Percentiles rank a stretch among this genome's conserved stretches.
Evolutionary conservation across 2,888 invertebrate genomes (phyloP).

Genomic region (Xanthia icteritia): DNA sequence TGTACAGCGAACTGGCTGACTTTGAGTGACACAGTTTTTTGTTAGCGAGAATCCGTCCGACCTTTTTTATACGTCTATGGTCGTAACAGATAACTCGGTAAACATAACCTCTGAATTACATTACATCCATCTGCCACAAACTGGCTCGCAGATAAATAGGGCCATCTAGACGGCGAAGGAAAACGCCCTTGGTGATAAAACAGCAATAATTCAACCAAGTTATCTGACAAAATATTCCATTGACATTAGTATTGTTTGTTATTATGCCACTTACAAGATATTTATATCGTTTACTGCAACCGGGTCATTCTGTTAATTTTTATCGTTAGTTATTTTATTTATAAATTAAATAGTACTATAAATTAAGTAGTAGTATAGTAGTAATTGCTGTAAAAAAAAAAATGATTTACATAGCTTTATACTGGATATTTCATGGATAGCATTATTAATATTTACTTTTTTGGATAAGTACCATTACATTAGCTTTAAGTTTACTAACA

Average conservation of each 20-base stretch:
- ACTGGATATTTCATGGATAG: too few species aligned
- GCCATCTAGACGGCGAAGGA: conserved; percentile 18
- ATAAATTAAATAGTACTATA: not conserved
- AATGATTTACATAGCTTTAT: too few species aligned
- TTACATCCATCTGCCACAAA: conserved; percentile 4
- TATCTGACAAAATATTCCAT: conserved; percentile 60
- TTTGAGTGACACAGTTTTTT: too few species aligned
- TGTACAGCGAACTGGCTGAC: too few species aligned
- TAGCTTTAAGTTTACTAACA: too few species aligned
- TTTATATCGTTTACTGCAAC: conserved; percentile 11
- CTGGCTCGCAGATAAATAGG: conserved; percentile 4
- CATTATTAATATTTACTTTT: too few species aligned
- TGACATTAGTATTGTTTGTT: conserved; percentile 43
- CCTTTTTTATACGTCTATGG: too few species aligned
- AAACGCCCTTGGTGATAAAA: conserved; percentile 59
- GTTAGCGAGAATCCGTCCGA: too few species aligned
- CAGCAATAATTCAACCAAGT: conserved; percentile 32
- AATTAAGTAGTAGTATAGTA: not conserved
- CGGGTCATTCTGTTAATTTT: not conserved
- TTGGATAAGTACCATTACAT: too few species aligned
- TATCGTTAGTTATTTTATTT: conserved; percentile 15
- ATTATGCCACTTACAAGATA: conserved; percentile 25
- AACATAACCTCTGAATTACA: conserved; percentile 25
- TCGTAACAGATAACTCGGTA: conserved; percentile 7
- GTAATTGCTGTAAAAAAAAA: not conserved